phyloP scores from a whole-genome alignment of 2,113 vertebrate genomes.

The Thinocorus orbignyianus region DNA sequence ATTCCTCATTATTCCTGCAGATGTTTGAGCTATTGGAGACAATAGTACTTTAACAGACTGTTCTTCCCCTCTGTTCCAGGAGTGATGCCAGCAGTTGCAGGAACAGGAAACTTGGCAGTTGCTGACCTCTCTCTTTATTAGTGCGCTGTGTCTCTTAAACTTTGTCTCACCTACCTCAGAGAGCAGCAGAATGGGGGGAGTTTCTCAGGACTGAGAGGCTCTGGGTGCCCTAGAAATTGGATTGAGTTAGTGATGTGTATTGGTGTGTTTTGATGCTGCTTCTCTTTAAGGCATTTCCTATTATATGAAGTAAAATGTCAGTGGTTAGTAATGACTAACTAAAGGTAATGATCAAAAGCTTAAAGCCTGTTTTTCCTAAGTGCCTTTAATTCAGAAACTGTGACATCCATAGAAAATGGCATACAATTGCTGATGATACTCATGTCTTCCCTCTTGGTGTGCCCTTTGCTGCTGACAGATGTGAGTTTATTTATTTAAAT shows the following conservation, averaged over 20 bases:
- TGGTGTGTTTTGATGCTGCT: background rate
- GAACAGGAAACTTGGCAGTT: background rate
- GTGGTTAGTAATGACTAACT: background rate
- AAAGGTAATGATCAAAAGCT: background rate
- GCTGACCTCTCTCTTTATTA: background rate
- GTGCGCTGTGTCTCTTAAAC: background rate
- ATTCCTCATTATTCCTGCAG: background rate
- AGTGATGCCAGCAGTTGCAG: background rate
- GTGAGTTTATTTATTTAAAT: background rate
- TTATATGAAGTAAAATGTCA: accelerated
- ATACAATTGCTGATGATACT: background rate
- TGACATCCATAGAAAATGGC: background rate
- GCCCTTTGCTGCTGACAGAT: background rate
- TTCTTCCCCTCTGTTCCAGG: slow-evolving; percentile 3
- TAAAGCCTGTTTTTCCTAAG: background rate
- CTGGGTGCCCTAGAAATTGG: background rate
- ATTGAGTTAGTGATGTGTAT: background rate
- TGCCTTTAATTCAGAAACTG: background rate
- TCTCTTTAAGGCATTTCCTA: background rate
- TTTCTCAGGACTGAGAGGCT: background rate
- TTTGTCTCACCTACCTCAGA: background rate
- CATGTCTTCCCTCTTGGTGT: accelerated
- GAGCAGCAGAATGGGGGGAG: background rate
- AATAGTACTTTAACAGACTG: background rate
- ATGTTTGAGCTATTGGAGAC: background rate